phyloP scores from a whole-genome alignment of 2,113 vertebrate genomes.

The Megaleporinus macrocephalus region DNA sequence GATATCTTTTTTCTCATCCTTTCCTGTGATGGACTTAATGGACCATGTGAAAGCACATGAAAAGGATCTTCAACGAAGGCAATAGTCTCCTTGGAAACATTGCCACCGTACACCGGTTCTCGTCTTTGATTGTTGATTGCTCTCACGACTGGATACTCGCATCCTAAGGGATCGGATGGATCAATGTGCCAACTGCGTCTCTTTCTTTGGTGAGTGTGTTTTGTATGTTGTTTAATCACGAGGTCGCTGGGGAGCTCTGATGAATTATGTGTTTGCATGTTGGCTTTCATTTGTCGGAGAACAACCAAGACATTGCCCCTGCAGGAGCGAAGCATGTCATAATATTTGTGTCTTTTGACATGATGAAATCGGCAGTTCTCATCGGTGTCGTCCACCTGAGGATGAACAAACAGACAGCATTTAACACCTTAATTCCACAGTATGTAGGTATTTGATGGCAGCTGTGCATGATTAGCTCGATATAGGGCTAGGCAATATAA shows the following conservation, averaged over 20 bases:
- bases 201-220: slow-evolving; percentile 62
- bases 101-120: slow-evolving; percentile 58
- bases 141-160: slow-evolving; percentile 60
- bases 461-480: too few species aligned
- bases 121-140: slow-evolving; percentile 45
- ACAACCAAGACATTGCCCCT: slow-evolving; percentile 64
- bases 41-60: slow-evolving; percentile 69
- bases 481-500: too few species aligned
- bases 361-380: slow-evolving; percentile 73
- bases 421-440: background rate
- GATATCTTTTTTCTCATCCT: slow-evolving; percentile 57
- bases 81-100: slow-evolving; percentile 76
- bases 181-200: slow-evolving; percentile 79
- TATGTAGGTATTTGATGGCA: background rate
- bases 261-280: background rate
- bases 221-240: slow-evolving; percentile 7
- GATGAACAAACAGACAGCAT: background rate
- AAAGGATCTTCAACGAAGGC: slow-evolving; percentile 81
- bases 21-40: slow-evolving; percentile 70
- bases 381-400: slow-evolving; percentile 74
- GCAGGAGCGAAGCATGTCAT: slow-evolving; percentile 77
- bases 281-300: background rate
- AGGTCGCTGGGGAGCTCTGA: background rate
- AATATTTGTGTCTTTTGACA: slow-evolving; percentile 73
- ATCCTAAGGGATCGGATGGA: slow-evolving; percentile 77